phyloP scores from a whole-genome alignment of 2,888 invertebrate species.

The Harpalus rubripes region DNA sequence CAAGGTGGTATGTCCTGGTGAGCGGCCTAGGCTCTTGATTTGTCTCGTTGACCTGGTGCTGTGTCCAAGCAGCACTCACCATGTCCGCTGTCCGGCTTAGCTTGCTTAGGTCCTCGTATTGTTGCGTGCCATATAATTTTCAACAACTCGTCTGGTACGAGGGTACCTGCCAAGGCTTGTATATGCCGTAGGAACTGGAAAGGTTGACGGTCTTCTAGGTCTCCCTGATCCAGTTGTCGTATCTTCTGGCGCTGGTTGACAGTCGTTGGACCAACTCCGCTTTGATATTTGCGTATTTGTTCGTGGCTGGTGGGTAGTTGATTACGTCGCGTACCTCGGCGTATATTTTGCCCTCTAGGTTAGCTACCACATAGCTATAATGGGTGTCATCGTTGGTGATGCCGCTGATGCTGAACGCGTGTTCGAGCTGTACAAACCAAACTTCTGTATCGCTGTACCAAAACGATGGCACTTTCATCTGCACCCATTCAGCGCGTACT shows the following conservation, averaged over 20 bases:
- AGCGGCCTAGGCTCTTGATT: background rate
- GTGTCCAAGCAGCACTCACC: background rate
- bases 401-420: slow-evolving; percentile 30
- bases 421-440: slow-evolving; percentile 29
- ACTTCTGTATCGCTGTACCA: background rate
- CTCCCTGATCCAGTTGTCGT: slow-evolving; percentile 66
- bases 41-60: no score
- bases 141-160: slow-evolving; percentile 68
- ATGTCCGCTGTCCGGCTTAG: no score
- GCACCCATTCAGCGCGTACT: no score
- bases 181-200: slow-evolving; percentile 71
- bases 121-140: slow-evolving; percentile 68
- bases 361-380: slow-evolving; percentile 60
- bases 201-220: slow-evolving; percentile 69
- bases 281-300: slow-evolving; percentile 64
- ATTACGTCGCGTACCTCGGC: slow-evolving; percentile 68
- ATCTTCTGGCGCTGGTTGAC: slow-evolving; percentile 64
- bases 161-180: slow-evolving; percentile 67
- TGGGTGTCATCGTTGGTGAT: slow-evolving; percentile 56
- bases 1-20: background rate
- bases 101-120: no score
- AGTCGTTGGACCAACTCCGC: slow-evolving; percentile 67
- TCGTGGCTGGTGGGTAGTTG: no score
- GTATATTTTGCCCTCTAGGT: slow-evolving; percentile 65
- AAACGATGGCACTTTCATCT: background rate